Conservation (phyloP, 2,113 vertebrate genomes). For the Cyprinodon variegatus region DNA sequence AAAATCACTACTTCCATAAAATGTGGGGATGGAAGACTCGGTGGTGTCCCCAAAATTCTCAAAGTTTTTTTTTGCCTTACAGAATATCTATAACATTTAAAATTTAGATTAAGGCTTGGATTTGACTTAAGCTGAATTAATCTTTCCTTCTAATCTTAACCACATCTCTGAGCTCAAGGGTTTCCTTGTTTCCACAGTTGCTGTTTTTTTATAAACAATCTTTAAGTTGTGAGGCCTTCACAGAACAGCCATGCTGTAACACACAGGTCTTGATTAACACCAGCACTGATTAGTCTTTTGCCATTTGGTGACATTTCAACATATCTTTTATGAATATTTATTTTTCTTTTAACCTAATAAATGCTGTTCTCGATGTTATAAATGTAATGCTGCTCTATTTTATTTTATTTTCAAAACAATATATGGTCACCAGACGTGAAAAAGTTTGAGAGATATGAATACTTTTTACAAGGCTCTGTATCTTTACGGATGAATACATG, state of each 20-base stretch:
- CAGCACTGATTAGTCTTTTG: too few species aligned
- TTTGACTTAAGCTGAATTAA: background rate
- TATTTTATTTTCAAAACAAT: too few species aligned
- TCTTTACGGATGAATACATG: slow-evolving; percentile 21
- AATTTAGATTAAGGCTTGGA: background rate
- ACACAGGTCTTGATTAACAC: background rate
- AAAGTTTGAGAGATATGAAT: background rate
- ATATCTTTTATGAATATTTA: too few species aligned
- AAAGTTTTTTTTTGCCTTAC: background rate
- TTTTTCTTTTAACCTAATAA: too few species aligned
- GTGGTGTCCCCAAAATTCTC: background rate
- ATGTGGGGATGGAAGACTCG: background rate
- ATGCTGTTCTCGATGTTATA: too few species aligned
- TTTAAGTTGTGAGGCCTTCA: background rate
- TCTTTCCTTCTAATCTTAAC: background rate
- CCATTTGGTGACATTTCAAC: too few species aligned
- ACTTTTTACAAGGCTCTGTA: background rate
- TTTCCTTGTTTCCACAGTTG: background rate
- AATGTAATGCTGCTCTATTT: too few species aligned
- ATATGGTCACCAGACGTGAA: background rate
- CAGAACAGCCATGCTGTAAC: background rate
- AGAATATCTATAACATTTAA: background rate
- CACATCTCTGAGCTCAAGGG: background rate
- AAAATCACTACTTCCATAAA: background rate
- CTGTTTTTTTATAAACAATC: background rate